Base-by-base conservation (phyloP, 2,888 invertebrate species). In the Ariolimax columbianus region DNA sequence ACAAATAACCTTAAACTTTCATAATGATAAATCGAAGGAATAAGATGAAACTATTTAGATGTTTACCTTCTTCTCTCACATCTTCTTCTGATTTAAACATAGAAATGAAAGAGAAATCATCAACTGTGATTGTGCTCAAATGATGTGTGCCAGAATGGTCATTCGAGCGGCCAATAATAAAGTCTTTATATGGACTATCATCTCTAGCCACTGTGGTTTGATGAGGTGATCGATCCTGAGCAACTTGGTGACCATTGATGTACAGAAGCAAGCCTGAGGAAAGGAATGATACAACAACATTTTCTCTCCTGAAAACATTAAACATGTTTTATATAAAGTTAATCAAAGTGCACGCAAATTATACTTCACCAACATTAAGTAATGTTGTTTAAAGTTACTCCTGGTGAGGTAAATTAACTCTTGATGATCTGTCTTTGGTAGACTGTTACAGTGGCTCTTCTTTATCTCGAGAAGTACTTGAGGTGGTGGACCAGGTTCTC, bases 31-130 rank as follows among this genome's bases (percentile, higher is more conserved):
- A n/a, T n/a, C 3, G n/a, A 63, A 63, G n/a, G n/a, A 63, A 63
- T 26, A 55, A 55, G 3, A 55, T 23, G 23, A 55, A 55, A 11
- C 23, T 14, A 23, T 55, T 55, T 17, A 55, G 11, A 30, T n/a
- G 6, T 88, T 77, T 86, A 93, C 93, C 93, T 70, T 82, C 83
- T 89, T 93, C 93, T 73, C 90, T 87, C 23, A 93, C 87, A 55
- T 90, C 88, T 23, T 87, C 87, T 77, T 89, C 88, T 19, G 87
- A 88, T 87, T 90, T 90, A 73, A 89, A 85, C 17, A 82, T 84
- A 0, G 92, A 91, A 91, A 91, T 91, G 88, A 93, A 94, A 82
- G 90, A 88, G 86, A 93, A 91, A 66, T 93, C 93, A 83, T 94
- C 94, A n/a, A 94, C 89, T 0, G 89, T 86, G 51, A 94, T 89